These are phyloP conservation scores for Stenodema calcarata DNA, from an alignment of 2,888 invertebrate genomes.

Conservation along the genomic window DNA sequence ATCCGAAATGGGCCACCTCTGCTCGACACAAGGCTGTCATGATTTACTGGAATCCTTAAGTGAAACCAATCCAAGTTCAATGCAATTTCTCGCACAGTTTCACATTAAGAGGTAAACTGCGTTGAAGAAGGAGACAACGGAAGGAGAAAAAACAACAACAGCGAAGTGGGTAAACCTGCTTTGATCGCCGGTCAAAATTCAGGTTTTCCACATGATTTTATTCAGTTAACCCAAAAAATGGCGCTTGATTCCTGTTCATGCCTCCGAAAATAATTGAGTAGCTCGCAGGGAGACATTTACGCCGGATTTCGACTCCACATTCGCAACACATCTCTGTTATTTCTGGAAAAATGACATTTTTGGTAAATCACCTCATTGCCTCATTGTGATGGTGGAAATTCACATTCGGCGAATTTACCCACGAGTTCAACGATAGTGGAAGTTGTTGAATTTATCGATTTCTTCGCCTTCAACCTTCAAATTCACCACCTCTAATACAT, in stretches of 20 bases:
- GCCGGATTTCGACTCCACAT: too few species aligned
- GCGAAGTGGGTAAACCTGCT: neutral
- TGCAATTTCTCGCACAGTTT: constrained; percentile 21
- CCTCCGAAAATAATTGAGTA: too few species aligned
- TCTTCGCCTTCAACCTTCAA: neutral
- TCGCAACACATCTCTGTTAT: too few species aligned
- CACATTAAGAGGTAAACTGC: constrained; percentile 1
- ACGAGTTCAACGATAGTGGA: too few species aligned
- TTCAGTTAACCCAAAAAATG: neutral
- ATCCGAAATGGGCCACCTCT: neutral
- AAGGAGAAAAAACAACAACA: neutral
- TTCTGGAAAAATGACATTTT: too few species aligned
- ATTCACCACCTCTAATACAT: neutral
- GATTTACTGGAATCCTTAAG: constrained; percentile 13
- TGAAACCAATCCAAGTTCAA: constrained; percentile 19
- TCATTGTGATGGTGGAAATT: too few species aligned
- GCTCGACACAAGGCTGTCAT: constrained; percentile 2
- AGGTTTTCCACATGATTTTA: constrained; percentile 9
- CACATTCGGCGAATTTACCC: too few species aligned
- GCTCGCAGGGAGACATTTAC: too few species aligned
- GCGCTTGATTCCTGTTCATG: neutral
- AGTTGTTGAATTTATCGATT: neutral
- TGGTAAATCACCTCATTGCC: too few species aligned
- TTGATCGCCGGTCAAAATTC: neutral
- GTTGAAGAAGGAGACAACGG: neutral